Evolutionary conservation across 2,113 vertebrate genomes (phyloP).

Genomic region (Myotis lucifugus): DNA sequence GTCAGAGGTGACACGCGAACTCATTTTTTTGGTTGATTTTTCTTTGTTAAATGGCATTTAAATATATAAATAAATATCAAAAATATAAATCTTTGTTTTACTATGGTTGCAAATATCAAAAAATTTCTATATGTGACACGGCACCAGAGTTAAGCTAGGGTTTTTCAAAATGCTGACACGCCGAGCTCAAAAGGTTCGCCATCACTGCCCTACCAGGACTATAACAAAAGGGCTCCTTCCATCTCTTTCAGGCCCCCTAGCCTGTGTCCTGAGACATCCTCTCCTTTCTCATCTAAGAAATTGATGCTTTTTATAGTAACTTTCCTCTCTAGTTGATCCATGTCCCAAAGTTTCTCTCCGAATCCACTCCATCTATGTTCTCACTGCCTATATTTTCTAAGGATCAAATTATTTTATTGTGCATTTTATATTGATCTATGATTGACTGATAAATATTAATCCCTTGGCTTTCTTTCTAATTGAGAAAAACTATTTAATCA

Average conservation of each 20-base stretch:
- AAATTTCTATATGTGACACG: too few relatives aligned
- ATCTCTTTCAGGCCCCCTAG: background rate
- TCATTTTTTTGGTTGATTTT: too few relatives aligned
- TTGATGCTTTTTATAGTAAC: background rate
- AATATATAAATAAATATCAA: too few relatives aligned
- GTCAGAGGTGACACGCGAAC: too few relatives aligned
- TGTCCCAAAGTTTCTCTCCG: background rate
- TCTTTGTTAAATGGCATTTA: too few relatives aligned
- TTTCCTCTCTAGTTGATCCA: background rate
- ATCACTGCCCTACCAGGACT: background rate
- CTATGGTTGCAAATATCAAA: too few relatives aligned
- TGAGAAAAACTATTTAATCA: constrained; percentile 13
- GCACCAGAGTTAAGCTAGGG: too few relatives aligned
- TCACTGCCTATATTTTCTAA: background rate
- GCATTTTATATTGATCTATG: background rate
- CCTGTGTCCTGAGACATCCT: background rate
- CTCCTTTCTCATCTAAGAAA: background rate
- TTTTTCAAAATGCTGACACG: too few relatives aligned
- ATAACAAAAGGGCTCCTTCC: background rate
- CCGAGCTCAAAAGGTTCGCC: too few relatives aligned
- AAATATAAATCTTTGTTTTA: too few relatives aligned
- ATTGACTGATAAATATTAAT: background rate
- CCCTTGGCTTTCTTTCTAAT: constrained; percentile 5
- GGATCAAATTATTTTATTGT: background rate
- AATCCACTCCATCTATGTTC: background rate